Percentiles rank a stretch among this genome's conserved stretches.
phyloP scores from a whole-genome alignment of 2,888 invertebrate genomes.

The Physocephala rufipes region DNA sequence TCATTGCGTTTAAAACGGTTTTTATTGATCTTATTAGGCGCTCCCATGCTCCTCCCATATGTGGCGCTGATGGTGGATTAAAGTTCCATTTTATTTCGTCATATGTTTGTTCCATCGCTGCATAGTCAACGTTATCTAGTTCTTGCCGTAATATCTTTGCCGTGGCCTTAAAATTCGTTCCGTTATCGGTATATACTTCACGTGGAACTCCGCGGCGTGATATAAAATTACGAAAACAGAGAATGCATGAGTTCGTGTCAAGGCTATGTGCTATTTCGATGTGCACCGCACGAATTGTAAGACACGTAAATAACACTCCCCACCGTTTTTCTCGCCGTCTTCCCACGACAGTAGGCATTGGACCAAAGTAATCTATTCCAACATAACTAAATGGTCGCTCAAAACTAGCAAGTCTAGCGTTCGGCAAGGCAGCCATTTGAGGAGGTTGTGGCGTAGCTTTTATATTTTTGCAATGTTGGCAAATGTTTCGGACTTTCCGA shows the following conservation, averaged over 20 bases:
- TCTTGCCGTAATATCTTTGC: constrained; percentile 21
- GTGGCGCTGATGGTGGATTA: constrained; percentile 4
- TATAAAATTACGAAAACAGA: constrained; percentile 40
- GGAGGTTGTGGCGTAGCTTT: constrained; percentile 30
- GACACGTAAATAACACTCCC: constrained; percentile 44
- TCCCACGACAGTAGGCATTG: constrained; percentile 39
- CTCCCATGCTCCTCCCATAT: constrained; percentile 25
- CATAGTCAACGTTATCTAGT: neutral
- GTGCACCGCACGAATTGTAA: too few species aligned
- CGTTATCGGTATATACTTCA: constrained; percentile 28
- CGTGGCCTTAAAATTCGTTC: constrained; percentile 27
- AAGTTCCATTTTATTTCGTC: constrained; percentile 23
- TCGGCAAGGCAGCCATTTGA: constrained; percentile 42
- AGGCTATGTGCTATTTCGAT: constrained; percentile 41
- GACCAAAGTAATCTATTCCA: constrained; percentile 44
- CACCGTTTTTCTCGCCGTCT: constrained; percentile 43
- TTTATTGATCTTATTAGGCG: constrained; percentile 35
- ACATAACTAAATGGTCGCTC: constrained; percentile 40
- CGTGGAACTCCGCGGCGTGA: constrained; percentile 28
- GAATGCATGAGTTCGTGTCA: constrained; percentile 36
- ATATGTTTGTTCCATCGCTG: neutral
- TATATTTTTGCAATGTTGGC: constrained; percentile 42
- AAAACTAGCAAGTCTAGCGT: constrained; percentile 38
- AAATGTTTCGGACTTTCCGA: constrained; percentile 38
- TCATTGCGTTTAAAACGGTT: constrained; percentile 28